Percentiles rank a stretch among this genome's conserved stretches.
These are phyloP conservation scores for Oxystoma pomonae DNA, from an alignment of 2,888 invertebrate species.

Conservation along the genomic window DNA sequence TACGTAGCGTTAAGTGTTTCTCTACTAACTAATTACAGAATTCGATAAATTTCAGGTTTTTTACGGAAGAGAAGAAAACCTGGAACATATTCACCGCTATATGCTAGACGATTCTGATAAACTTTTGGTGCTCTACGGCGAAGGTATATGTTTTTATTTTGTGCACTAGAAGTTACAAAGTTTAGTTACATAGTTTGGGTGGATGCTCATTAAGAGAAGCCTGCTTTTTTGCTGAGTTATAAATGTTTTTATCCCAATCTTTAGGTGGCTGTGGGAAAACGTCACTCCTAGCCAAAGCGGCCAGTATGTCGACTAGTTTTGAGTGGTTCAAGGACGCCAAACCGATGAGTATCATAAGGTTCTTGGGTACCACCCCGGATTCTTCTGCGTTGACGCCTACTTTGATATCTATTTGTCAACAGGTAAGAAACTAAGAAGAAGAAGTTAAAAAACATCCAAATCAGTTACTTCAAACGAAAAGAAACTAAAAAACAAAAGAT, in stretches of 20 bases:
- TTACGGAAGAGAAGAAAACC: slow-evolving; percentile 85
- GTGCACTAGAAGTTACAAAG: too few species aligned
- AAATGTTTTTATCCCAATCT: too few species aligned
- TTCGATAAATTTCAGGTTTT: too few species aligned
- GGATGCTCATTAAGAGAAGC: too few species aligned
- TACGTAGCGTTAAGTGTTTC: too few species aligned
- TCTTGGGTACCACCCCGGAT: slow-evolving; percentile 95
- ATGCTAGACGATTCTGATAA: slow-evolving; percentile 82
- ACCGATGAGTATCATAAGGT: slow-evolving; percentile 85
- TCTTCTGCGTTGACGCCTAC: slow-evolving; percentile 93
- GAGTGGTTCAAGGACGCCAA: slow-evolving; percentile 71
- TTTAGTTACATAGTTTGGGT: too few species aligned
- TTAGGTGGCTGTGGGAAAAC: slow-evolving; percentile 89
- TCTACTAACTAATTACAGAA: too few species aligned
- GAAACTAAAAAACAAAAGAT: too few species aligned
- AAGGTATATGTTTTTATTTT: too few species aligned
- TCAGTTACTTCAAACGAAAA: too few species aligned
- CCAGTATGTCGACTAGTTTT: slow-evolving; percentile 66
- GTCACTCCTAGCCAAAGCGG: slow-evolving; percentile 88
- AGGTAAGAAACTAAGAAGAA: slow-evolving; percentile 62
- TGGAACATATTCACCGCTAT: slow-evolving; percentile 74
- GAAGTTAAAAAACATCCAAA: too few species aligned
- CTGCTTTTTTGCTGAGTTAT: too few species aligned
- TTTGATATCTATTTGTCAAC: slow-evolving; percentile 91
- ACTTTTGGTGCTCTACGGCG: slow-evolving; percentile 88